Conservation (phyloP, 1,140 invertebrate species). For the Ditylenchus dipsaci region DNA sequence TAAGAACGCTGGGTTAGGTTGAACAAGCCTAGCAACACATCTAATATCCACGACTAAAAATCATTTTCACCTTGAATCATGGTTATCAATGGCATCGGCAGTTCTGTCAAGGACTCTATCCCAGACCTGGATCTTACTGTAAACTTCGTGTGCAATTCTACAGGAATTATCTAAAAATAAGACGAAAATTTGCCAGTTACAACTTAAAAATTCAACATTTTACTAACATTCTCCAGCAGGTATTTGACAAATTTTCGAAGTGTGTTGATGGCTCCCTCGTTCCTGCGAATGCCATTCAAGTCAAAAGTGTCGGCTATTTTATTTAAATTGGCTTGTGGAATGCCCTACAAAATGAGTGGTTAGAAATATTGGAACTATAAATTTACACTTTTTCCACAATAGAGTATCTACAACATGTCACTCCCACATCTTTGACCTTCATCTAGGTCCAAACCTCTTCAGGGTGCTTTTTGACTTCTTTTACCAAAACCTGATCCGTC, state of each 20-base stretch:
- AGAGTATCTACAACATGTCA: too few species aligned
- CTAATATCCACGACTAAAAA: too few species aligned
- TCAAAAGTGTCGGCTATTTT: slow-evolving; percentile 19
- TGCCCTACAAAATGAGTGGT: background rate
- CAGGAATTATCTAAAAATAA: slow-evolving; percentile 28
- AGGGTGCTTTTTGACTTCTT: too few species aligned
- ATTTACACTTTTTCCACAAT: too few species aligned
- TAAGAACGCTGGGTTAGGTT: too few species aligned
- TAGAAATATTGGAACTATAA: too few species aligned
- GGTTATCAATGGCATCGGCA: slow-evolving; percentile 12
- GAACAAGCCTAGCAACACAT: too few species aligned
- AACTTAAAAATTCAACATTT: background rate
- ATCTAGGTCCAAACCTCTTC: too few species aligned
- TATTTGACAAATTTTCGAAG: slow-evolving; percentile 24
- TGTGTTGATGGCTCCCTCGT: slow-evolving; percentile 25
- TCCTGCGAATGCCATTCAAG: slow-evolving; percentile 16
- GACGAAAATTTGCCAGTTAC: background rate
- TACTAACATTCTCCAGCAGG: slow-evolving; percentile 27
- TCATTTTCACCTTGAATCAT: slow-evolving; percentile 17
- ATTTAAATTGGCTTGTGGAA: slow-evolving; percentile 19
- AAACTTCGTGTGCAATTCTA: slow-evolving; percentile 25
- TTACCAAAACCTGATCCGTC: too few species aligned
- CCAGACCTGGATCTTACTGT: slow-evolving; percentile 22
- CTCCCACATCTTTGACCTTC: too few species aligned
- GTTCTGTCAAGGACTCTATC: slow-evolving; percentile 23